These are phyloP conservation scores for Leucania comma DNA, from an alignment of 2,888 invertebrate species.

Conservation along the genomic window DNA sequence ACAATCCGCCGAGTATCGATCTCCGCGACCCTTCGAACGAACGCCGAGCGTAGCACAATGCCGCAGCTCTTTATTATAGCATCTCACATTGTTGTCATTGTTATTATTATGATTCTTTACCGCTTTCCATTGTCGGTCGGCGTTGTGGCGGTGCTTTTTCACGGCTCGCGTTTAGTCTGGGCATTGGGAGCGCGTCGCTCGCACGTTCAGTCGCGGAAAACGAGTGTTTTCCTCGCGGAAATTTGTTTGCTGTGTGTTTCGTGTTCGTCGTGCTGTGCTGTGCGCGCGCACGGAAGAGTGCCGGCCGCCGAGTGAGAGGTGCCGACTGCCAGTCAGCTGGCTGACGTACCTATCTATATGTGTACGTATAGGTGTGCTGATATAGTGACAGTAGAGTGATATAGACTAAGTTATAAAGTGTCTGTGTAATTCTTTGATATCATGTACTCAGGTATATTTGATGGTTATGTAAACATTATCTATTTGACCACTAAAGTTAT, in stretches of 20 bases:
- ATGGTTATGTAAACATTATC: slow-evolving; percentile 22
- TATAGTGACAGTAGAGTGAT: slow-evolving; percentile 65
- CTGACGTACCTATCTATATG: slow-evolving; percentile 61
- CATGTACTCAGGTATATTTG: slow-evolving; percentile 33
- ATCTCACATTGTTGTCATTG: slow-evolving; percentile 91
- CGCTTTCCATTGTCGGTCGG: slow-evolving; percentile 91
- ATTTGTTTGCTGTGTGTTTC: slow-evolving; percentile 79
- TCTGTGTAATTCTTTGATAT: slow-evolving; percentile 21
- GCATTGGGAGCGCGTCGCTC: slow-evolving; percentile 90
- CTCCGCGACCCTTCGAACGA: slow-evolving; percentile 90
- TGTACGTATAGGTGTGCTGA: slow-evolving; percentile 55
- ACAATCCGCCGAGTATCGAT: slow-evolving; percentile 89
- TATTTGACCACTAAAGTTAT: not conserved
- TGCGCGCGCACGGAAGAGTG: slow-evolving; percentile 79
- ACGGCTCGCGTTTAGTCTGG: slow-evolving; percentile 90
- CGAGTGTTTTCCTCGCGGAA: slow-evolving; percentile 87
- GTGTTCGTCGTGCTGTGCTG: slow-evolving; percentile 73
- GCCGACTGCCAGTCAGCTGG: slow-evolving; percentile 66
- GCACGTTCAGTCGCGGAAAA: slow-evolving; percentile 90
- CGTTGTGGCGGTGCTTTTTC: slow-evolving; percentile 91
- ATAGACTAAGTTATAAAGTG: slow-evolving; percentile 49
- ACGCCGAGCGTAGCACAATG: slow-evolving; percentile 89
- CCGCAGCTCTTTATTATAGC: slow-evolving; percentile 91
- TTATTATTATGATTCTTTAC: slow-evolving; percentile 91
- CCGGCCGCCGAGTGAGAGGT: slow-evolving; percentile 64